Percentiles rank a stretch among this genome's conserved stretches.
Conservation (phyloP, 2,888 invertebrate species). For the Bellardia bayeri region DNA sequence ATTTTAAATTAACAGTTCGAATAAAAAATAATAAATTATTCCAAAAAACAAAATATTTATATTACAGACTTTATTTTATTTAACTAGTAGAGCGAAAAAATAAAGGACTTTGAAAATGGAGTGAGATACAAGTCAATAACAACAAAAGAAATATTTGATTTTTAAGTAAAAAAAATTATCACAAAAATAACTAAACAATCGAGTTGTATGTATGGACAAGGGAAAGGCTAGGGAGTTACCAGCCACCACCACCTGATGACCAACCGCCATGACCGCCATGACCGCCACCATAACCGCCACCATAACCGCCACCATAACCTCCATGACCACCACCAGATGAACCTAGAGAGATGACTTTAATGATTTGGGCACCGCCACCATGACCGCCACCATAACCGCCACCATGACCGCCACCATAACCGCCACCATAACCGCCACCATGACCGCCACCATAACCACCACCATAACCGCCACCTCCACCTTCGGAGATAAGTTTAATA, state of each 20-base stretch:
- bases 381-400: background rate
- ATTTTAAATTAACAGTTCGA: too few relatives aligned
- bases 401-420: conserved; percentile 1
- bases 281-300: conserved; percentile 14
- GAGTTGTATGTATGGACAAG: background rate
- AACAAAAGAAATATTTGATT: background rate
- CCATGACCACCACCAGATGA: conserved; percentile 56
- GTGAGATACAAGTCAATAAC: conserved; percentile 26
- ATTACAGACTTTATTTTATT: conserved; percentile 13
- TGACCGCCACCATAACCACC: conserved; percentile 48
- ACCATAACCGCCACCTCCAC: conserved; percentile 36
- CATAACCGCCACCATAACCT: conserved; percentile 3
- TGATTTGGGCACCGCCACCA: conserved; percentile 29
- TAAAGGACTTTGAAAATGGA: conserved; percentile 5
- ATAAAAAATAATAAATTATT: too few relatives aligned
- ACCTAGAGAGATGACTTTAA: conserved; percentile 56
- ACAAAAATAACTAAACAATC: conserved; percentile 49
- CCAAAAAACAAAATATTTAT: background rate
- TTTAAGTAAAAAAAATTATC: conserved; percentile 50
- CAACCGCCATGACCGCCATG: background rate
- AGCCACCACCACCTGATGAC: background rate
- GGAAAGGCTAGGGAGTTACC: conserved; percentile 38
- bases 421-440: conserved; percentile 33
- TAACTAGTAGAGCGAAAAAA: background rate
- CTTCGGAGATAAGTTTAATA: conserved; percentile 68